Percentiles rank a stretch among this genome's conserved stretches.
Conservation (phyloP, 2,888 invertebrate species). For the Callosobruchus maculatus region DNA sequence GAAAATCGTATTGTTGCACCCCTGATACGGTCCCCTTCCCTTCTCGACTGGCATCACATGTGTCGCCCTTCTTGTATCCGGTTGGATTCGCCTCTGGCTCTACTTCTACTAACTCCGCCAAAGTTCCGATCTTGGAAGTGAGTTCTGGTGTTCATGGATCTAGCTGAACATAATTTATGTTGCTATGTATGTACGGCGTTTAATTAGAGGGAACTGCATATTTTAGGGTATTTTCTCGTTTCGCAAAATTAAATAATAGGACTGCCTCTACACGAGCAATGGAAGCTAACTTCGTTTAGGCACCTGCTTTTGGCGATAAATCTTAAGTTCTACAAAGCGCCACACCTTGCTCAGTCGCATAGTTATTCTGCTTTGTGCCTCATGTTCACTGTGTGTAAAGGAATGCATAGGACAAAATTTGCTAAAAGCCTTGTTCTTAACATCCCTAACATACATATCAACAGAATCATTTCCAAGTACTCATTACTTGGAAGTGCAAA, state of each 20-base stretch:
- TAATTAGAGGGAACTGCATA: background rate
- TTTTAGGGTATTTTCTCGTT: background rate
- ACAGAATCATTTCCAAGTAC: too few relatives aligned
- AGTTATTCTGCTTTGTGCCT: background rate
- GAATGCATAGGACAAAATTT: too few relatives aligned
- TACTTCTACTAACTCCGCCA: background rate
- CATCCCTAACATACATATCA: too few relatives aligned
- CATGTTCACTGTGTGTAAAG: too few relatives aligned
- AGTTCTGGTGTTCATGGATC: background rate
- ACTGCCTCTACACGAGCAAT: background rate
- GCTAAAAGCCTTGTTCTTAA: too few relatives aligned
- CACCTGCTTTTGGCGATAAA: background rate
- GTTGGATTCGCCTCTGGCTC: background rate
- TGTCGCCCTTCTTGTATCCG: background rate
- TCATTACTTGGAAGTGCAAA: too few relatives aligned
- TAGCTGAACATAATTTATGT: background rate
- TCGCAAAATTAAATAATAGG: background rate
- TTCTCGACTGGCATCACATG: too few relatives aligned
- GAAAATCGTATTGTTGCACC: too few relatives aligned
- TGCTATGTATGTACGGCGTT: background rate
- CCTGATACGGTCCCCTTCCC: too few relatives aligned
- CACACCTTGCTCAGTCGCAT: background rate
- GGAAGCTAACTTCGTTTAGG: background rate
- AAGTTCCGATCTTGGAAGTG: background rate
- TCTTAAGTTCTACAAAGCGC: background rate